Evolutionary conservation across 2,113 vertebrate species (phyloP).

Genomic region (Oreochromis niloticus): DNA sequence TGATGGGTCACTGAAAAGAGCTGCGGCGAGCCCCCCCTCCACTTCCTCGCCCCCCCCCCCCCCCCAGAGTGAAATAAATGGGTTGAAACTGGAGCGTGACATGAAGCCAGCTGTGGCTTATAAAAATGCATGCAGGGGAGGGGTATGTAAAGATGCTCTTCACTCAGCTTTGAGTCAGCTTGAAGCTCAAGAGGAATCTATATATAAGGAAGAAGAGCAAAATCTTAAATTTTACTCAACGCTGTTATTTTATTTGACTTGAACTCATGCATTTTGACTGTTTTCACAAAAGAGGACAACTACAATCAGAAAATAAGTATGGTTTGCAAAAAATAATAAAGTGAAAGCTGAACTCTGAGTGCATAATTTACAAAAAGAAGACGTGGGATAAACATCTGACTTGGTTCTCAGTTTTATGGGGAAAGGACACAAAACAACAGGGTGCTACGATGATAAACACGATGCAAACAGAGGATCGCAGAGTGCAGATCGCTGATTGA

Average conservation of each 20-base stretch:
- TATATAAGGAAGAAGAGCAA: background rate
- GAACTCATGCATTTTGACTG: background rate
- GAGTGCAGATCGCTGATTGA: background rate
- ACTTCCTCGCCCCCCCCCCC: background rate
- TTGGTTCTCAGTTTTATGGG: background rate
- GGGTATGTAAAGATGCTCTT: background rate
- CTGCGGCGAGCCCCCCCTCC: background rate
- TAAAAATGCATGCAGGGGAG: constrained; percentile 6
- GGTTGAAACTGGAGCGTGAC: constrained; percentile 19
- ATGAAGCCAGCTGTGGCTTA: constrained; percentile 32
- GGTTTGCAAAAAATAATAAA: background rate
- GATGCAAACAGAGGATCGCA: background rate
- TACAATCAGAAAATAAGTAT: background rate
- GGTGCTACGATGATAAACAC: background rate
- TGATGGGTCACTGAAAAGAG: constrained; percentile 13
- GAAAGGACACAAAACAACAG: background rate
- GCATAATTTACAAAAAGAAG: background rate
- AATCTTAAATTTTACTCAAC: background rate
- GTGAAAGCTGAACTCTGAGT: background rate
- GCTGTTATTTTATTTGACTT: background rate
- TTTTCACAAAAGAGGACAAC: background rate
- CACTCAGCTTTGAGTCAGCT: background rate
- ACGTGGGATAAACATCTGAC: background rate
- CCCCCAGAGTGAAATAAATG: constrained; percentile 25
- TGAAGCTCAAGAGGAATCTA: background rate